Conservation (phyloP, 2,888 invertebrate genomes). For the Tinea trinotella region DNA sequence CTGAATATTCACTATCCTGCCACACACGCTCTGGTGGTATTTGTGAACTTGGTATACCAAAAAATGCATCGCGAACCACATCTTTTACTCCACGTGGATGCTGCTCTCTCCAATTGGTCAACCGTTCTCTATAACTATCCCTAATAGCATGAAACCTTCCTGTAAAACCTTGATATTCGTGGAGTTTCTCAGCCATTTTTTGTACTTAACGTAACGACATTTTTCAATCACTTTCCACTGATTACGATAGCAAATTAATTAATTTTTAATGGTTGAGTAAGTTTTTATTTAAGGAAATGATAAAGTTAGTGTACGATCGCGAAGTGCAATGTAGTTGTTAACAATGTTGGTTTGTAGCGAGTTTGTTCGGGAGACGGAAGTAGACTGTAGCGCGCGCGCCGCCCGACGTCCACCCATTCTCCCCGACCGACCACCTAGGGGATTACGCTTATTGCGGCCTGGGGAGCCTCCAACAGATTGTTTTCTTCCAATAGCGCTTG, state of each 20-base stretch:
- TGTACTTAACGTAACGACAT: not conserved
- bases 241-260: no score
- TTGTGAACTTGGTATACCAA: conserved; percentile 55
- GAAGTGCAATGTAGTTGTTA: conserved; percentile 11
- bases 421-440: conserved; percentile 37
- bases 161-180: conserved; percentile 83
- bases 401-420: conserved; percentile 38
- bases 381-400: conserved; percentile 54
- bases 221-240: conserved; percentile 2
- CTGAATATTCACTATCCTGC: conserved; percentile 52
- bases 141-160: conserved; percentile 80
- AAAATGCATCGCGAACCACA: conserved; percentile 55
- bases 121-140: conserved; percentile 76
- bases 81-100: conserved; percentile 69
- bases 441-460: conserved; percentile 65
- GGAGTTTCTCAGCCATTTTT: conserved; percentile 84
- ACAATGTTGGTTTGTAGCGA: conserved; percentile 13
- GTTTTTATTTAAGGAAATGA: not conserved
- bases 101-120: conserved; percentile 74
- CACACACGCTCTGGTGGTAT: conserved; percentile 47
- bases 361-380: conserved; percentile 33
- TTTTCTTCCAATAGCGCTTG: conserved; percentile 46
- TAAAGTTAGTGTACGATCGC: not conserved
- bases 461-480: conserved; percentile 46
- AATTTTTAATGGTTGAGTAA: not conserved